These are phyloP conservation scores for Montipora foliosa DNA, from an alignment of 64 coral and sea anemone species.

Conservation along the genomic window DNA sequence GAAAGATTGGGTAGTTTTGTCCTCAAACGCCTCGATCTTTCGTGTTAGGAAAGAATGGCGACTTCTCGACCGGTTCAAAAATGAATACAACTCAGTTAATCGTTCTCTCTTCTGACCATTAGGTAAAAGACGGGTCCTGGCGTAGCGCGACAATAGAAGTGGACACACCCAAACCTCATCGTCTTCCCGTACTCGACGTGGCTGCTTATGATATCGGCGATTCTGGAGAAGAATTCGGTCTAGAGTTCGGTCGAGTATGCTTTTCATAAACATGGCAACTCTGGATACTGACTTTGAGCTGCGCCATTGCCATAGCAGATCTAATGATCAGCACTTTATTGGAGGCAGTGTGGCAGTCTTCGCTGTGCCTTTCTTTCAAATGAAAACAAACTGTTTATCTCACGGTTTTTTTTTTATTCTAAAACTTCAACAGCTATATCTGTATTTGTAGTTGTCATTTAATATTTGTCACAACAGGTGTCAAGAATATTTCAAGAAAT, in stretches of 20 bases:
- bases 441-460: background rate
- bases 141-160: conserved; percentile 66
- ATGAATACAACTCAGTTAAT: too few relatives aligned
- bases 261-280: conserved; percentile 44
- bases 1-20: too few relatives aligned
- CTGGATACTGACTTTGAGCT: background rate
- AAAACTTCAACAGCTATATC: too few relatives aligned
- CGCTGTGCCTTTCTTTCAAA: background rate
- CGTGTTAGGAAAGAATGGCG: too few relatives aligned
- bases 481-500: too few relatives aligned
- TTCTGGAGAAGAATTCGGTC: conserved; percentile 70
- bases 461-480: too few relatives aligned
- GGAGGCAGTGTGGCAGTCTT: background rate
- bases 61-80: too few relatives aligned
- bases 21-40: too few relatives aligned
- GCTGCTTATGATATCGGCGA: conserved; percentile 81
- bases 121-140: conserved; percentile 84
- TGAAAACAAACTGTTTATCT: background rate
- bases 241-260: conserved; percentile 85
- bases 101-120: background rate
- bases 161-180: conserved; percentile 65
- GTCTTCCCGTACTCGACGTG: conserved; percentile 71
- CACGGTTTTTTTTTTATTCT: background rate
- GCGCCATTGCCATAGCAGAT: too few relatives aligned
- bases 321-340: background rate